Evolutionary conservation across 1,140 invertebrate genomes (phyloP).

Genomic region (Oedothorax gibbosus): DNA sequence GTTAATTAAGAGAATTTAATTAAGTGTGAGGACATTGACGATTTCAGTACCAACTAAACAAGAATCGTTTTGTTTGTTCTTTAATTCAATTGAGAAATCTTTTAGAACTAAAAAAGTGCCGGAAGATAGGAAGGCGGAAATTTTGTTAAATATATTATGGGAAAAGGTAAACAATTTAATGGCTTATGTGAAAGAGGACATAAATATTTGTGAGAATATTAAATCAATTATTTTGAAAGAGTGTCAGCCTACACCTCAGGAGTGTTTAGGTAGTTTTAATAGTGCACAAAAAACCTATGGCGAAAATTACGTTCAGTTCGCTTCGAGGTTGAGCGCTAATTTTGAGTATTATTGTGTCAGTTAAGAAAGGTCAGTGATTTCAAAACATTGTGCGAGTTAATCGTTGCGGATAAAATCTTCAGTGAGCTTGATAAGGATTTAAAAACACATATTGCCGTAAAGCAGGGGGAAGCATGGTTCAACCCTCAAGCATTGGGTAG

Average conservation of each 20-base stretch:
- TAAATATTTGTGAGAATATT: background rate
- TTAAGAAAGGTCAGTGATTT: background rate
- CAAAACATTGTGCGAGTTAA: constrained; percentile 11
- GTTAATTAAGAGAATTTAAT: constrained; percentile 4
- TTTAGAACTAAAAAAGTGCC: background rate
- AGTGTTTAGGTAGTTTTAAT: background rate
- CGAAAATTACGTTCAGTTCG: background rate
- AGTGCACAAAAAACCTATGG: background rate
- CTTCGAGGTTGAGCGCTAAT: background rate
- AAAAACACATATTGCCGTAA: background rate
- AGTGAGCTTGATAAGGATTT: background rate
- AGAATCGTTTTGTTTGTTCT: background rate
- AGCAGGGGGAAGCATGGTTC: background rate
- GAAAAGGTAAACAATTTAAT: constrained; percentile 3
- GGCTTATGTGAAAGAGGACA: background rate
- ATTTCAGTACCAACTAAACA: background rate
- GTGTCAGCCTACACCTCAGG: background rate
- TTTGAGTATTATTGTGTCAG: constrained; percentile 23
- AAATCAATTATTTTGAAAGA: background rate
- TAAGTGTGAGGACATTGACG: background rate
- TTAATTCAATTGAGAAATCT: background rate
- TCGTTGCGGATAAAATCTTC: constrained; percentile 15
- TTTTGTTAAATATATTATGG: constrained; percentile 25
- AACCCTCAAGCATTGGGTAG: background rate
- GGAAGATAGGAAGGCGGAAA: background rate